Conservation (phyloP, 2,113 vertebrate genomes). For the Embiotoca jacksoni region DNA sequence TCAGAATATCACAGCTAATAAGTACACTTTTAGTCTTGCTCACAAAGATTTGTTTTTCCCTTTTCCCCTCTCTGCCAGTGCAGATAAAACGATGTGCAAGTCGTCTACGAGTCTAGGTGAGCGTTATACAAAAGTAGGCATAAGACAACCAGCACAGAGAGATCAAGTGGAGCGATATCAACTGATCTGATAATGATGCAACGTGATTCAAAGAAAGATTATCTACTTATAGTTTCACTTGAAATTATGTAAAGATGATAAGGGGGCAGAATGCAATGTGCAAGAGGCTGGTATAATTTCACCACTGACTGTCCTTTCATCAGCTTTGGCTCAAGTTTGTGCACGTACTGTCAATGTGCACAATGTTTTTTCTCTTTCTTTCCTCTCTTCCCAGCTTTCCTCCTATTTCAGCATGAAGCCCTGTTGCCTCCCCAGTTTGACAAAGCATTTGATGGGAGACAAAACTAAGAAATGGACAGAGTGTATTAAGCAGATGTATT, state of each 20-base stretch:
- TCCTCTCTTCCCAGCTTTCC: neutral
- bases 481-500: constrained; percentile 42
- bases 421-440: constrained; percentile 22
- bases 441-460: constrained; percentile 21
- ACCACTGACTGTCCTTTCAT: constrained; percentile 10
- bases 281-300: constrained; percentile 17
- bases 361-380: neutral
- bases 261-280: constrained; percentile 1
- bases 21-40: neutral
- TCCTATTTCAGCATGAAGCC: constrained; percentile 27
- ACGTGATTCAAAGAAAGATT: constrained; percentile 4
- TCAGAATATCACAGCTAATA: neutral
- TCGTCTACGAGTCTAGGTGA: neutral
- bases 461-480: constrained; percentile 41
- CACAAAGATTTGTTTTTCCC: neutral
- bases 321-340: constrained; percentile 2
- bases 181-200: constrained; percentile 1
- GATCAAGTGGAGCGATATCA: neutral
- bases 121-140: neutral
- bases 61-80: neutral
- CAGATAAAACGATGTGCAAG: neutral
- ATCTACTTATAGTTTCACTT: constrained; percentile 17
- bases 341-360: neutral
- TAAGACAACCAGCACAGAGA: neutral
- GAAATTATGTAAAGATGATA: constrained; percentile 33